Evolutionary conservation across 2,113 vertebrate genomes (phyloP).

Genomic region (Paradoxurus hermaphroditus): DNA sequence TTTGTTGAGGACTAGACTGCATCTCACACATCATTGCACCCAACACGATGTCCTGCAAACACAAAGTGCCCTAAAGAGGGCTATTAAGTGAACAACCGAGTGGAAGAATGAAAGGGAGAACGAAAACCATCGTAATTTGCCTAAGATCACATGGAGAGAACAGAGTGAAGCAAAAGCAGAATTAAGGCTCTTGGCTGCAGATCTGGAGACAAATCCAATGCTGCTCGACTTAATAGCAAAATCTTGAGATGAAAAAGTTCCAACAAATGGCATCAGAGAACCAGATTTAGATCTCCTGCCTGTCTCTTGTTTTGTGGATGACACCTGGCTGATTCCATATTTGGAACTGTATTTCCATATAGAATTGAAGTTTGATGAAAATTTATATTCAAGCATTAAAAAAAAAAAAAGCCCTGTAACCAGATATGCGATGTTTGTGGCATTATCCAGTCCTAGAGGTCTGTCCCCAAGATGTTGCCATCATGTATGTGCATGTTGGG

Average conservation of each 20-base stretch:
- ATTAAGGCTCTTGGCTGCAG: neutral
- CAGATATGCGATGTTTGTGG: neutral
- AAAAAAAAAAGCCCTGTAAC: neutral
- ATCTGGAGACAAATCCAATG: neutral
- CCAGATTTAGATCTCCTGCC: conserved; percentile 17
- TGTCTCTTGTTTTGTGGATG: neutral
- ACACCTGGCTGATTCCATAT: neutral
- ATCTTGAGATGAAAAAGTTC: neutral
- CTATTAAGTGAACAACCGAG: neutral
- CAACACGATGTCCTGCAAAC: neutral
- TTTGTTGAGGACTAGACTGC: neutral
- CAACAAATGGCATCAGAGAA: neutral
- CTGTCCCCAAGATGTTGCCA: neutral
- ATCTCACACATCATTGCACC: neutral
- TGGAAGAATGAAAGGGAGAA: neutral
- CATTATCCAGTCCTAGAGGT: neutral
- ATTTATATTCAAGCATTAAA: neutral
- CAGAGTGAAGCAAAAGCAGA: neutral
- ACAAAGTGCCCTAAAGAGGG: neutral
- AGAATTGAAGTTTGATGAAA: neutral
- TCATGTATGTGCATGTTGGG: neutral
- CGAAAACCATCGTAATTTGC: neutral
- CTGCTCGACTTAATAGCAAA: neutral
- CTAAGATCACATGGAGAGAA: neutral
- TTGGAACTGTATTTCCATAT: neutral